Evolutionary conservation across 2,888 invertebrate species (phyloP).

Genomic region (Stenchaetothrips biformis): DNA sequence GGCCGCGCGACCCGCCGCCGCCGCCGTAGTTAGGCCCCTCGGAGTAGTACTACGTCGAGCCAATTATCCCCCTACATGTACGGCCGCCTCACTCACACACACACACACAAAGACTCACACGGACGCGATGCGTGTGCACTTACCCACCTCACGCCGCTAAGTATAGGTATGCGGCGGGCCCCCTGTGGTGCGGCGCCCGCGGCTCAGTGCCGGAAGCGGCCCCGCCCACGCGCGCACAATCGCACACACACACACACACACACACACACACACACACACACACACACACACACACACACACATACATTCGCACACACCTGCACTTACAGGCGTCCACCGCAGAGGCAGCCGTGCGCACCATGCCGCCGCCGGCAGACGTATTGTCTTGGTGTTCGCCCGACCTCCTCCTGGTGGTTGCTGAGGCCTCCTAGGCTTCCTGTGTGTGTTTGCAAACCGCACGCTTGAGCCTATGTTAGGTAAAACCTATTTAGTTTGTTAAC

Average conservation of each 20-base stretch:
- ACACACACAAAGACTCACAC: background rate
- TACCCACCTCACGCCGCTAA: slow-evolving; percentile 11
- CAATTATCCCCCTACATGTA: background rate
- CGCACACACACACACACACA: background rate
- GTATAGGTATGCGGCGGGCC: slow-evolving; percentile 5
- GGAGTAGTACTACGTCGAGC: background rate
- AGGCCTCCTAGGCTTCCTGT: too few relatives aligned
- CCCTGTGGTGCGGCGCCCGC: background rate
- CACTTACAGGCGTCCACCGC: too few relatives aligned
- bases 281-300: background rate
- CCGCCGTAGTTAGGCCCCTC: too few relatives aligned
- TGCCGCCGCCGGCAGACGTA: too few relatives aligned
- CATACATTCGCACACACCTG: too few relatives aligned
- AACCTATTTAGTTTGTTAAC: too few relatives aligned
- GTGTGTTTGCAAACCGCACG: too few relatives aligned
- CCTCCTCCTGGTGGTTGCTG: too few relatives aligned
- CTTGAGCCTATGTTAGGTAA: too few relatives aligned
- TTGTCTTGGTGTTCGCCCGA: too few relatives aligned
- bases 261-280: background rate
- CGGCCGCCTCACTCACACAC: background rate
- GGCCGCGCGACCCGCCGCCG: too few relatives aligned
- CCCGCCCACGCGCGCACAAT: background rate
- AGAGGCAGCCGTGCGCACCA: too few relatives aligned
- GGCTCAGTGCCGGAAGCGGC: background rate
- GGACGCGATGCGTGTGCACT: background rate